A percentile compares a stretch with the other conserved stretches of the same genome.
phyloP scores from a whole-genome alignment of 2,888 invertebrate species.

The Octonoba sinensis region DNA sequence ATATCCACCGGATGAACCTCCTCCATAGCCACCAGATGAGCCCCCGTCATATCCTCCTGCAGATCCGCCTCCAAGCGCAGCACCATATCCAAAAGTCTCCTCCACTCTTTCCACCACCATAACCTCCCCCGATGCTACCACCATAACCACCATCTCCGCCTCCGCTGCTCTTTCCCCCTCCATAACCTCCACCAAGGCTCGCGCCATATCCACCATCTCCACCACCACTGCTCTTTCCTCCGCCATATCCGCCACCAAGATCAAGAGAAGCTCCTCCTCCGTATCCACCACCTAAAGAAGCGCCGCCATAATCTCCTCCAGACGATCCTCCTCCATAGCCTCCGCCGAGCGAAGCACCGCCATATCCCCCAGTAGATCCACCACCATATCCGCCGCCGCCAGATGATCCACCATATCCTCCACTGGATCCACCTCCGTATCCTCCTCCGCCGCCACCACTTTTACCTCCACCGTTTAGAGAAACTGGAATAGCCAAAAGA shows the following conservation, averaged over 20 bases:
- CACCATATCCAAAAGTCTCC: constrained; percentile 29
- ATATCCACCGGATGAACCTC: constrained; percentile 13
- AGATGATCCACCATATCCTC: constrained; percentile 32
- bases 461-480: constrained; percentile 23
- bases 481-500: constrained; percentile 45
- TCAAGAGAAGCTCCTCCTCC: constrained; percentile 10
- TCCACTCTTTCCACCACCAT: constrained; percentile 2
- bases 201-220: constrained; percentile 39
- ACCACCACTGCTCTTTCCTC: constrained; percentile 25
- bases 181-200: constrained; percentile 19
- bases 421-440: constrained; percentile 11
- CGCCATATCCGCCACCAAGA: constrained; percentile 21
- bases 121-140: constrained; percentile 4
- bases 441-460: constrained; percentile 45
- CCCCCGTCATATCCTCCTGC: constrained; percentile 32
- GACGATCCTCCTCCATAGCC: constrained; percentile 25
- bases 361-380: constrained; percentile 32
- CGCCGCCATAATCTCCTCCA: constrained; percentile 39
- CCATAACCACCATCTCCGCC: constrained; percentile 13
- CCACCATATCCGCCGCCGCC: constrained; percentile 25
- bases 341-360: constrained; percentile 19
- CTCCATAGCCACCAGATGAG: neutral
- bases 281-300: constrained; percentile 9
- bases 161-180: constrained; percentile 1
- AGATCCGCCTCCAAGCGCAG: constrained; percentile 1